Base-by-base conservation (phyloP, 2,888 invertebrate genomes). In the Thecocarcelia acutangulata region DNA sequence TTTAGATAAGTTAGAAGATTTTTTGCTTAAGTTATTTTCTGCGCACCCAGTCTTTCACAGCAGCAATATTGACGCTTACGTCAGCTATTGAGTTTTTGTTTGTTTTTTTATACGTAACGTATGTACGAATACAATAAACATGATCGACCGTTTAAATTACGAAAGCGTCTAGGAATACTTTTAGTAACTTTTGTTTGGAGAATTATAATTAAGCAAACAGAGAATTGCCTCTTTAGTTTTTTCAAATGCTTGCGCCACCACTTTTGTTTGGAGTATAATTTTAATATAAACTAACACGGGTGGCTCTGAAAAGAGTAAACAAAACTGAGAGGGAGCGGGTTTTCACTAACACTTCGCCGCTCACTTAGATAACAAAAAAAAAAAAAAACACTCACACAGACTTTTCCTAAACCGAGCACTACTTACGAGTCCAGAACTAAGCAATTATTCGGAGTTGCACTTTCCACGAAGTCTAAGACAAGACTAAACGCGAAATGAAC, bases 401-500 rank as follows among this genome's bases (percentile, higher is more conserved):
- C 33, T 46, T 56, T 37, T 70, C 15, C n/a, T 48, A 80, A 78
- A 77, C 76, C 84, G 83, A 73, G 64, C 66, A 83, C 75, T 83
- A 84, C 80, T 83, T 83, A 83, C 84, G 83, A 78, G 77, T 82
- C 50, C 72, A 84, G 74, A 61, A 84, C 84, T 81, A 84, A 83
- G 74, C 83, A 84, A 84, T 80, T 84, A 83, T 85, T 85, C 77
- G 77, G 81, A 70, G 81, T 82, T 87, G 84, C 76, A 88, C 86
- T 88, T 88, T 87, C 88, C 85, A 88, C 90, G 89, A 91, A 90
- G 90, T 90, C 89, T 88, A 87, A 87, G 89, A 87, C 87, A 90
- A 89, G 90, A 91, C 91, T 91, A 87, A 90, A 86, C 59, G 69
- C 52, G 46, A 77, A 74, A 56, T 82, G 81, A 69, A 78, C 42